Conservation (phyloP, 2,113 vertebrate genomes). For the Sylvia atricapilla region DNA sequence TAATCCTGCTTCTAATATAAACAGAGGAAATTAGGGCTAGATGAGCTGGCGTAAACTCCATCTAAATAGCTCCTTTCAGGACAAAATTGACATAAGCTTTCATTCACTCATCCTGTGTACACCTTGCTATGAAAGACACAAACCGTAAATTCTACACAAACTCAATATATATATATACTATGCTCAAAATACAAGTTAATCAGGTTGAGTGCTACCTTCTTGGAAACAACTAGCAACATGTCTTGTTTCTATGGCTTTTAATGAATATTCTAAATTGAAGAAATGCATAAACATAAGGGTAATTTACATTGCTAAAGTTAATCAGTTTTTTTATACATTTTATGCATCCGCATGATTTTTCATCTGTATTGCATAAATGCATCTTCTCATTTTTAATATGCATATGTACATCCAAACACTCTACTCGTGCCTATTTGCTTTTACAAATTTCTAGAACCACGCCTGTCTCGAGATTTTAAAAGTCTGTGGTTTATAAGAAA, state of each 20-base stretch:
- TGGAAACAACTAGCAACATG: slow-evolving; percentile 32
- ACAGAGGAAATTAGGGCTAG: background rate
- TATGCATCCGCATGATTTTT: slow-evolving; percentile 63
- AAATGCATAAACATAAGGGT: slow-evolving; percentile 68
- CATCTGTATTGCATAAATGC: slow-evolving; percentile 48
- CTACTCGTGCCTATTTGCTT: background rate
- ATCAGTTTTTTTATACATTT: slow-evolving; percentile 63
- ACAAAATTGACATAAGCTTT: background rate
- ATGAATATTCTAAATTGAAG: slow-evolving; percentile 64
- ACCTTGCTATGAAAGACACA: background rate
- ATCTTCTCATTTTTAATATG: slow-evolving; percentile 12
- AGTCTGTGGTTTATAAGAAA: background rate
- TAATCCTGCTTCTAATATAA: background rate
- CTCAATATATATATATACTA: background rate
- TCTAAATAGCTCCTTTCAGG: background rate
- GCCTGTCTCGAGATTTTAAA: background rate
- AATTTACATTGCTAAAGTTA: slow-evolving; percentile 70
- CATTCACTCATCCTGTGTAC: background rate
- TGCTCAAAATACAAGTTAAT: slow-evolving; percentile 22
- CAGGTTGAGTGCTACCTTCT: slow-evolving; percentile 40
- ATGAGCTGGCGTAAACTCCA: background rate
- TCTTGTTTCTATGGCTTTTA: slow-evolving; percentile 43
- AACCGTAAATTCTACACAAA: background rate
- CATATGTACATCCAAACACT: background rate
- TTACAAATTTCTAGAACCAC: background rate